Evolutionary conservation across 1,140 invertebrate species (phyloP), one percentile per base, ranked within the genome.

Genomic region (Camponotus pennsylvanicus): DNA sequence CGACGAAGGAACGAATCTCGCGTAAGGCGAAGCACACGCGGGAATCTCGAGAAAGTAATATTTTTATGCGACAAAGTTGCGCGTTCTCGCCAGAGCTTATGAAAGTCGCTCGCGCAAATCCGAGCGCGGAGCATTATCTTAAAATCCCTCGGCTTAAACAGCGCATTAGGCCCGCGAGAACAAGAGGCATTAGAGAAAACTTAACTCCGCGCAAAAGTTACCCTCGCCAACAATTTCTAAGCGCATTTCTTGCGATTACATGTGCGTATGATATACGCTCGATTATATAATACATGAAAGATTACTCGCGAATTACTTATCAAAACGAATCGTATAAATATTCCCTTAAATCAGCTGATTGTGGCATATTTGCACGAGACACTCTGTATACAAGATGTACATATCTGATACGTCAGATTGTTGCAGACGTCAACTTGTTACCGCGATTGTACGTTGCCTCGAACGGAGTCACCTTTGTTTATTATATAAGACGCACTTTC

Each of bases 131-230:
- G 85, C 66, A 71, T 85, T 90, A 88, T 77, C 86, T 89, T 89
- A 86, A 91, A 93, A 90, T 90, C 89, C 77, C 86, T 73, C 71
- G 89, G 92, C 91, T 94, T 94, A 94, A 94, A 88, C 86, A 92
- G 88, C 78, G 85, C 92, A 93, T 94, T 94, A 94, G 91, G 91
- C 89, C 91, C 89, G 88, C 84, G 88, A 79, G 89, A 94, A 95
- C 93, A 94, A 94, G 94, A 85, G 91, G 92, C 94, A 94, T 95
- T 95, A 95, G 93, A 93, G 94, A 94, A 94, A 95, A 95, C 94
- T 95, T 89, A 91, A 94, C 91, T 93, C 86, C 78, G 82, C 89
- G 80, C 88, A 91, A 69, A 59, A 91, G 90, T 91, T 92, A 84
- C 80, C 85, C 89, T 86, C 77, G 66, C 49, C 71, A 37, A 3